These are phyloP conservation scores for Spodoptera litura DNA, from an alignment of 1,140 invertebrate genomes.

Conservation along the genomic window DNA sequence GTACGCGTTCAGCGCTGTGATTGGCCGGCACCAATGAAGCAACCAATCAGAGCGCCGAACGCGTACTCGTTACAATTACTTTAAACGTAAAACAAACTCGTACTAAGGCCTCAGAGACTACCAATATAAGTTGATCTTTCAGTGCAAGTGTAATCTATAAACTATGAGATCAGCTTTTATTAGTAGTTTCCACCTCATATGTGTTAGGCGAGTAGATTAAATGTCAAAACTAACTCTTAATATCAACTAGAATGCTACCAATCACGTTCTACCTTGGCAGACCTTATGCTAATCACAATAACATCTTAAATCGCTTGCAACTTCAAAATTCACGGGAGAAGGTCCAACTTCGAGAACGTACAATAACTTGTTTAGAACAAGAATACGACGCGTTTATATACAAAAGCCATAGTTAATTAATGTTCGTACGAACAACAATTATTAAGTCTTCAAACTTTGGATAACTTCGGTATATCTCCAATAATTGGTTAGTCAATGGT, in stretches of 20 bases:
- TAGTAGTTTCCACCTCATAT: no score
- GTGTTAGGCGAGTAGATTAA: no score
- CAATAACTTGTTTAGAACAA: constrained; percentile 48
- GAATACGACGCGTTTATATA: constrained; percentile 48
- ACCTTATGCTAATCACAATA: constrained; percentile 37
- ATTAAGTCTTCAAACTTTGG: constrained; percentile 61
- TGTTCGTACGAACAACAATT: constrained; percentile 52
- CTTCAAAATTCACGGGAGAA: constrained; percentile 25
- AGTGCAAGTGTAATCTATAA: no score
- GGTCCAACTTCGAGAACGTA: constrained; percentile 19
- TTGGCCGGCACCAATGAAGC: no score
- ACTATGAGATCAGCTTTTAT: no score
- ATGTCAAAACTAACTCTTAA: neutral
- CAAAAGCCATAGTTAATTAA: constrained; percentile 56
- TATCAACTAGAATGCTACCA: constrained; percentile 4
- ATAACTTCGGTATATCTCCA: constrained; percentile 66
- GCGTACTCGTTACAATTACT: no score
- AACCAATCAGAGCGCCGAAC: no score
- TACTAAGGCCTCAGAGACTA: neutral
- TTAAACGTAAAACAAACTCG: no score
- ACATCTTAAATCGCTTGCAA: constrained; percentile 16
- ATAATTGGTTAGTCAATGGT: constrained; percentile 53
- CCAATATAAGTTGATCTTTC: neutral
- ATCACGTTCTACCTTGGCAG: constrained; percentile 19
- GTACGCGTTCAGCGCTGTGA: no score